Base-by-base conservation (phyloP, 1,140 invertebrate species). In the Megalopta genalis region DNA sequence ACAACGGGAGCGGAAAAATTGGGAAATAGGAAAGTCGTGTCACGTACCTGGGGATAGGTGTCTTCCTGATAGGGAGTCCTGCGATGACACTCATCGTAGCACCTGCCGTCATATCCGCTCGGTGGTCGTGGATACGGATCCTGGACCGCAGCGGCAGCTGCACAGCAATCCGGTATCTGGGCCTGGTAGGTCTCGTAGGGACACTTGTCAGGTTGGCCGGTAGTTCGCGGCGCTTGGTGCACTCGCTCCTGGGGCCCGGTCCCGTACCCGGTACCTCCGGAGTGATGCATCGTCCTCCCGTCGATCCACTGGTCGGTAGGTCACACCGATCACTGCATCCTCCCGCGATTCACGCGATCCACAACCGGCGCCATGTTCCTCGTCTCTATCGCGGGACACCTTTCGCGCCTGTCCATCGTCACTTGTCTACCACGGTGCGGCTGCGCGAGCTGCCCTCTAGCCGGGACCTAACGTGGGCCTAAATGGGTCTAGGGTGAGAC, bases 131-230 rank as follows among this genome's bases (percentile, higher is more conserved):
- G 90, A 67, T 92, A 93, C 54, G 91, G 81, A 42, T 93, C 92
- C 76, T 92, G 91, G 23, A 83, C 86, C 62, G 86, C 90, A 5
- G 90, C 90, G 63, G 90, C 90, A 10, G 85, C 88, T 8, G 92
- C 92, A 69, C 92, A 93, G 73, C 92, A 93, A 62, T 93, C 92
- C 46, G 92, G 92, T 73, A 93, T 93, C 64, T 92, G 91, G 6
- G 91, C 83, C 70, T 88, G 88, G 82, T 92, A 93, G 66, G 86
- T 75, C 25, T 93, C 92, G 69, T 92, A 93, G 2, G 92, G 92
- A 63, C 90, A 92, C 81, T 93, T 93, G 14, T 91, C 90, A 32
- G 88, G 84, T n/a, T 89, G 81, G 78, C 86, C 59, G 77, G 73
- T 46, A n/a, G 81, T n/a, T 70, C 85, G 86, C 21, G 86, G 86